A percentile compares a stretch with the other conserved stretches of the same genome.
Conservation (phyloP, 2,797 vertebrate species). For the Sternarchorhynchus goeldii region DNA sequence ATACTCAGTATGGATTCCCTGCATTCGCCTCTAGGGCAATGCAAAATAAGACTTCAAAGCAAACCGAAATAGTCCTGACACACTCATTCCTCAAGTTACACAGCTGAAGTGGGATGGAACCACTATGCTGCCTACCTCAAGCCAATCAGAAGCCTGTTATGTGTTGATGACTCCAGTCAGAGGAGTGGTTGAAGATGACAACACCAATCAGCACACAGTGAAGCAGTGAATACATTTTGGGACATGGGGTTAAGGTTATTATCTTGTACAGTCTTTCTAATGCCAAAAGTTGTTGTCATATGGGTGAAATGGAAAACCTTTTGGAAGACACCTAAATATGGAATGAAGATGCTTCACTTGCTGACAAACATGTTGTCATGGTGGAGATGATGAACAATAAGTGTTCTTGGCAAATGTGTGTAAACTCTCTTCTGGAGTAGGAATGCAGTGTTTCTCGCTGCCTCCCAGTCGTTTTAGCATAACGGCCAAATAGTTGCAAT, state of each 20-base stretch:
- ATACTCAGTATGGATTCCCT: constrained; percentile 44
- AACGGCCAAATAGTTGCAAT: constrained; percentile 2
- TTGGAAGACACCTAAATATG: constrained; percentile 32
- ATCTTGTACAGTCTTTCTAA: constrained; percentile 14
- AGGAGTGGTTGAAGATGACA: not conserved
- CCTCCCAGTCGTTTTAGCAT: constrained; percentile 14
- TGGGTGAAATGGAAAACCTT: constrained; percentile 17
- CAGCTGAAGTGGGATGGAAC: constrained; percentile 60
- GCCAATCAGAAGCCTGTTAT: constrained; percentile 42
- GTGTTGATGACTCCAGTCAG: constrained; percentile 54
- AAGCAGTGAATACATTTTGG: not conserved
- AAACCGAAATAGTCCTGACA: constrained; percentile 79
- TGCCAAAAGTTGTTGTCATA: constrained; percentile 30
- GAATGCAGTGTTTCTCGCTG: constrained; percentile 1
- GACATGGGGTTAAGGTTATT: not conserved
- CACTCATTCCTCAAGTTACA: constrained; percentile 78
- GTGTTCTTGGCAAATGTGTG: constrained; percentile 28
- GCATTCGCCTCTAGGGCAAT: constrained; percentile 68
- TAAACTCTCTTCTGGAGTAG: constrained; percentile 17
- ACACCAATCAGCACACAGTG: not conserved
- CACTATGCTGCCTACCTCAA: constrained; percentile 68
- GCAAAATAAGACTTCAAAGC: constrained; percentile 82
- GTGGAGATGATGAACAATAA: constrained; percentile 41
- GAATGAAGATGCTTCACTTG: constrained; percentile 24
- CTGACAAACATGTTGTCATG: constrained; percentile 33